Evolutionary conservation across 2,797 vertebrate genomes (phyloP), one percentile per base, ranked within the genome.

Genomic region (Neopelma chrysocephalum): DNA sequence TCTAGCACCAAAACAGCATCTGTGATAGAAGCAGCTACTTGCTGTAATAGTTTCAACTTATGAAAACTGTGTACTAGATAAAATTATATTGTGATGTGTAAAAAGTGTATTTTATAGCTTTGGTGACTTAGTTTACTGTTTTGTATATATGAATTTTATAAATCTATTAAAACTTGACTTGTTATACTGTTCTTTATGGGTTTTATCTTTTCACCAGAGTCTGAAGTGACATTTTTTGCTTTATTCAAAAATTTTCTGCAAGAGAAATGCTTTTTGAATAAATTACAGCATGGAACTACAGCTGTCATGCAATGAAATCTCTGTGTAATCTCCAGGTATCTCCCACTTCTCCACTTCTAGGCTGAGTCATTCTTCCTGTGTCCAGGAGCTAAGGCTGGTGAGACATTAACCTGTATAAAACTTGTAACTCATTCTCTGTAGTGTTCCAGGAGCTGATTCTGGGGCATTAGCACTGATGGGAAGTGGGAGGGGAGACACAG

Each of bases 101-200:
- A 95, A 97, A 96, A 96, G 96, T 97, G 91, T 97, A 95, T 96
- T 96, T 96, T 96, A 94, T 92, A 96, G 95, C 95, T 95, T 75
- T 78, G 58, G 94, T 92, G 96, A 96, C 89, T 96, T 96, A 95
- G 95, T 97, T 94, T 97, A 96, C 93, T 97, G 97, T 97, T 98
- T 95, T 98, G 98, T 98, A 98, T 97, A 98, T 98, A 97, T 97
- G 97, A 98, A 96, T 97, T 98, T 97, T 98, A 98, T 98, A 97
- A 98, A 97, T 98, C 92, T 97, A 98, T 98, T 98, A 98, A 98
- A 98, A 95, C 77, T 89, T 94, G 93, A 96, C 93, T 97, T 97
- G 91, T 94, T 92, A 95, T 79, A 86, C 87, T 90, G 83, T 95
- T 92, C 75, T 90, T 86, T 4, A 43, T 83, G 56, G 54, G 38